Base-by-base conservation (phyloP, 2,113 vertebrate species). In the Sinocyclocheilus grahami region DNA sequence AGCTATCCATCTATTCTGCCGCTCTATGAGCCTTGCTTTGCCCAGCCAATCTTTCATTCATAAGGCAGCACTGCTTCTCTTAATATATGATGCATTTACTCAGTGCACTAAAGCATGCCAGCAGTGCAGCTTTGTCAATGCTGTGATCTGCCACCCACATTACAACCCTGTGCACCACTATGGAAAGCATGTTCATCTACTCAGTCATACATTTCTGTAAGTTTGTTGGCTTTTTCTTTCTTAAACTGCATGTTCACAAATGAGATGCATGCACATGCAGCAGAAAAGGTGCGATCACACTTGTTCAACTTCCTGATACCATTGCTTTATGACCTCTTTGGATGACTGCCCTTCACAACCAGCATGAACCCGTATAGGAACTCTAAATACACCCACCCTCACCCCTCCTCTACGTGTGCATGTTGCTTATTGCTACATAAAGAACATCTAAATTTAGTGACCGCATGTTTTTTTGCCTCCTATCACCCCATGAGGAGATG, bases 321-420 rank as follows among this genome's bases (percentile, higher is more conserved):
- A 71, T 83, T 88, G 72, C 85, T 51, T 27, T 78, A 12, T 89
- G 85, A 91, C 91, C 87, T 91, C 81, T 74, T 85, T 65, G 24
- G 86, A 42, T 3, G 1, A 83, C 79, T 91, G 87, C 67, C 91
- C 91, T 92, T 93, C 89, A 87, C 58, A 77, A 12, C 85, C 37
- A 37, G 42, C 55, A 78, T 72, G 75, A 72, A 71, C 22, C 42
- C 60, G 16, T 71, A 63, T 63, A 24, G 48, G 3, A 55, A 78
- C 60, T 77, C 13, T 22, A 80, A 69, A 53, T 71, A 79, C 53
- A 58, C 58, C 5, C 27, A 20, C 63, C 42, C 48, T n/a, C 82
- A 42, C 67, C 42, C 72, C 5, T 62, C 55, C 9, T 22, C 4
- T 4, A n/a, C n/a, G 71, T 82, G 14, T 63, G 82, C 86, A 53